A percentile compares a stretch with the other conserved stretches of the same genome.
phyloP scores from a whole-genome alignment of 2,797 vertebrate species.

The Chromobotia macracanthus region DNA sequence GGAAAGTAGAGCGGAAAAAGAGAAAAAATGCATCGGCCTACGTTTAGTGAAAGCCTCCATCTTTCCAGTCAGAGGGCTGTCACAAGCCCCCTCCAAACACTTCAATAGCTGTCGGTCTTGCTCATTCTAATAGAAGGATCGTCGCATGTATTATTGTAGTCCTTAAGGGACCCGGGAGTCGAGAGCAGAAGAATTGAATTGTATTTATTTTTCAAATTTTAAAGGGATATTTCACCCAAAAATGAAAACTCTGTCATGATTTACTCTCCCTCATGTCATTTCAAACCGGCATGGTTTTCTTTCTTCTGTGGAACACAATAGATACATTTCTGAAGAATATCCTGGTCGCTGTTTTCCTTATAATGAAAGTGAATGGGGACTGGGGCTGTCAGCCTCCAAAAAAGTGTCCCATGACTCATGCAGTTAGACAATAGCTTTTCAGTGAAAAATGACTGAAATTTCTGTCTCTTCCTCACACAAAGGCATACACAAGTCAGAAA shows the following conservation, averaged over 20 bases:
- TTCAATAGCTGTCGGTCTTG: slow-evolving; percentile 76
- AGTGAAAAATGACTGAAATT: too few relatives aligned
- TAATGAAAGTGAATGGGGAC: not conserved
- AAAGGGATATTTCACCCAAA: slow-evolving; percentile 14
- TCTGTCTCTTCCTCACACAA: too few relatives aligned
- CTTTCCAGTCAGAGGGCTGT: slow-evolving; percentile 76
- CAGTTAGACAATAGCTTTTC: too few relatives aligned
- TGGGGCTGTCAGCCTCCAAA: not conserved
- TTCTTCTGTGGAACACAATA: not conserved
- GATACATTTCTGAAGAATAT: not conserved
- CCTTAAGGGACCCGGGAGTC: slow-evolving; percentile 41
- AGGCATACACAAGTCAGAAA: too few relatives aligned
- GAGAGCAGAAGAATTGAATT: slow-evolving; percentile 23
- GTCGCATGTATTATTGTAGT: slow-evolving; percentile 72
- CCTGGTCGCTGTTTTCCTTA: not conserved
- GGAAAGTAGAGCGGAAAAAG: slow-evolving; percentile 76
- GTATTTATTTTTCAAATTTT: slow-evolving; percentile 34
- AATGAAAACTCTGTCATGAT: not conserved
- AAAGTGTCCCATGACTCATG: not conserved
- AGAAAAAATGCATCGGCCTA: slow-evolving; percentile 80
- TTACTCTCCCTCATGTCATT: not conserved
- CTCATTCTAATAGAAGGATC: slow-evolving; percentile 76
- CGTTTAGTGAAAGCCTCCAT: slow-evolving; percentile 79
- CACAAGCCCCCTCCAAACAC: slow-evolving; percentile 73
- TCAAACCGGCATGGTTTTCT: not conserved